Evolutionary conservation across 2,797 vertebrate species (phyloP).

Genomic region (Sphenopsis melanotis): DNA sequence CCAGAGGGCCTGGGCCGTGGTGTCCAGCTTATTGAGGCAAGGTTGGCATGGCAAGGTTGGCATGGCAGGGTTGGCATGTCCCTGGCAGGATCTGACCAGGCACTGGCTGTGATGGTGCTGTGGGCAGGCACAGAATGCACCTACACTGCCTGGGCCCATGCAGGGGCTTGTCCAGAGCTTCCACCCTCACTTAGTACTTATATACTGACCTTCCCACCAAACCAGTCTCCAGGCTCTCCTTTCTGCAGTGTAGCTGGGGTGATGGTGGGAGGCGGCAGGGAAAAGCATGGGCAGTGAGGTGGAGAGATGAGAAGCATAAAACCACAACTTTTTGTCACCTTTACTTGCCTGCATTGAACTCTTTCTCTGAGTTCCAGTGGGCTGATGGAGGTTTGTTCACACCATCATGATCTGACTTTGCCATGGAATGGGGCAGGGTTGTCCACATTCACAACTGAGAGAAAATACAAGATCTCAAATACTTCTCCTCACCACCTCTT

Average conservation of each 20-base stretch:
- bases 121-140: neutral
- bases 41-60: no score
- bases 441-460: neutral
- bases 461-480: neutral
- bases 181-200: neutral
- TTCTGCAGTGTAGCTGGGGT: neutral
- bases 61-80: rapidly evolving
- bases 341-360: neutral
- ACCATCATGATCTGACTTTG: neutral
- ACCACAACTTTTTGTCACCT: neutral
- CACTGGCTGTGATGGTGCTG: rapidly evolving
- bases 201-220: neutral
- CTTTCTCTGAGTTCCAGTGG: neutral
- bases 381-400: neutral
- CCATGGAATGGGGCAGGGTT: neutral
- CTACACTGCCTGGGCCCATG: neutral
- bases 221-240: neutral
- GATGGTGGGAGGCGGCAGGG: neutral
- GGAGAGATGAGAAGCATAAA: neutral
- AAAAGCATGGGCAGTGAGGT: neutral
- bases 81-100: neutral
- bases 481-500: neutral
- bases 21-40: neutral
- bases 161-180: neutral
- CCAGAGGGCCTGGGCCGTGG: neutral